These are phyloP conservation scores for Hoplostethus mediterraneus DNA, from an alignment of 2,797 vertebrate genomes.

Conservation along the genomic window DNA sequence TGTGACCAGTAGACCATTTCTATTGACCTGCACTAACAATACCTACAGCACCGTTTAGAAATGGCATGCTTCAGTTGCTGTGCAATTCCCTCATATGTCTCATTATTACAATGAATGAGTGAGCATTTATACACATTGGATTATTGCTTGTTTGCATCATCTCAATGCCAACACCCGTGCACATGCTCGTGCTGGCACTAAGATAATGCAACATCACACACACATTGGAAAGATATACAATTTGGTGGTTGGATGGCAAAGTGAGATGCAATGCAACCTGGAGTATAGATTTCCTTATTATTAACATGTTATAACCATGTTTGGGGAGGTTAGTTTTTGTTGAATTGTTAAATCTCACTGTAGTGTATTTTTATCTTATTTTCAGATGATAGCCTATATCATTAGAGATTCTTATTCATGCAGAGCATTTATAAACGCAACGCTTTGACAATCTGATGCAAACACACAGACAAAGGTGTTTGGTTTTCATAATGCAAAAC, in stretches of 20 bases:
- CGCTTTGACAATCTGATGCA: slow-evolving; percentile 77
- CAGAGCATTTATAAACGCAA: slow-evolving; percentile 71
- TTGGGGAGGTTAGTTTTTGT: slow-evolving; percentile 27
- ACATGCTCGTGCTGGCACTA: not conserved
- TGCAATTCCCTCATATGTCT: slow-evolving; percentile 24
- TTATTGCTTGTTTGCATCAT: slow-evolving; percentile 1
- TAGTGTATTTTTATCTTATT: slow-evolving; percentile 56
- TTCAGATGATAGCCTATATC: slow-evolving; percentile 43
- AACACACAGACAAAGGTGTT: slow-evolving; percentile 23
- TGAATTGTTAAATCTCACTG: slow-evolving; percentile 23
- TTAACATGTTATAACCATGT: slow-evolving; percentile 10
- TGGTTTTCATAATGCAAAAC: slow-evolving; percentile 17
- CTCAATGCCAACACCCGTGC: slow-evolving; percentile 10
- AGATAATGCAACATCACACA: not conserved
- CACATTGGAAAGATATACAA: slow-evolving; percentile 15
- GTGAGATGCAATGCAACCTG: slow-evolving; percentile 26
- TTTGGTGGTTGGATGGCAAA: slow-evolving; percentile 10
- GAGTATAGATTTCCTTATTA: not conserved
- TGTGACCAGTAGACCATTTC: slow-evolving; percentile 58
- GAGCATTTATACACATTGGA: slow-evolving; percentile 18
- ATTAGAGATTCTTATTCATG: slow-evolving; percentile 53
- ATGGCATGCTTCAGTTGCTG: slow-evolving; percentile 34
- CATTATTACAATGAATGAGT: slow-evolving; percentile 12
- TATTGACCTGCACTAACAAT: slow-evolving; percentile 32
- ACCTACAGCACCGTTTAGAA: slow-evolving; percentile 16